Conservation (phyloP, 2,113 vertebrate species). For the Sterrhoptilus dennistouni region DNA sequence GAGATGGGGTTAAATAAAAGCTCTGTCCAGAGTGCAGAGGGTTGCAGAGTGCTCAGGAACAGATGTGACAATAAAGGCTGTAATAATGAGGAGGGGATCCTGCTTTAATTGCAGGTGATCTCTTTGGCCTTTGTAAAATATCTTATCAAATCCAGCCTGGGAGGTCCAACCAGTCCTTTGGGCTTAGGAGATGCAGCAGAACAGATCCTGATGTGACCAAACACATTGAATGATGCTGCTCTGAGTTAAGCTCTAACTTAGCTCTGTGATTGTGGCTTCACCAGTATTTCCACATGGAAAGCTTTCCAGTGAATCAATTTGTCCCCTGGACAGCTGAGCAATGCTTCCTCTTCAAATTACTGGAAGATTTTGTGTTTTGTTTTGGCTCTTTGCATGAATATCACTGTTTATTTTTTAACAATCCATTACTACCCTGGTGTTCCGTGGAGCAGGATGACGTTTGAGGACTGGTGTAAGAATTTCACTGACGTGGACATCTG, state of each 20-base stretch:
- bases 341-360: neutral
- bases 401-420: neutral
- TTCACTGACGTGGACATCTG: conserved; percentile 88
- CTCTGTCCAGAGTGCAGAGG: neutral
- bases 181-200: neutral
- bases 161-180: neutral
- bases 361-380: neutral
- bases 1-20: neutral
- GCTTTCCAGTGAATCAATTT: neutral
- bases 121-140: neutral
- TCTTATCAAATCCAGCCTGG: neutral
- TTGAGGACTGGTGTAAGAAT: conserved; percentile 90
- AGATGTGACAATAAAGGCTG: neutral
- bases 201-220: neutral
- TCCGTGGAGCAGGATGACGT: conserved; percentile 82
- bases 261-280: neutral
- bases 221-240: neutral
- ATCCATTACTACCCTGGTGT: neutral
- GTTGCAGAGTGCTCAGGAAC: neutral
- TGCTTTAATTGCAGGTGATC: neutral
- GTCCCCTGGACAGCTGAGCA: neutral
- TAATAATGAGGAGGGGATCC: neutral
- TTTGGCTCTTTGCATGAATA: neutral
- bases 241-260: neutral
- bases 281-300: neutral